Evolutionary conservation across 2,888 invertebrate species (phyloP).

Genomic region (Netelia melanura): DNA sequence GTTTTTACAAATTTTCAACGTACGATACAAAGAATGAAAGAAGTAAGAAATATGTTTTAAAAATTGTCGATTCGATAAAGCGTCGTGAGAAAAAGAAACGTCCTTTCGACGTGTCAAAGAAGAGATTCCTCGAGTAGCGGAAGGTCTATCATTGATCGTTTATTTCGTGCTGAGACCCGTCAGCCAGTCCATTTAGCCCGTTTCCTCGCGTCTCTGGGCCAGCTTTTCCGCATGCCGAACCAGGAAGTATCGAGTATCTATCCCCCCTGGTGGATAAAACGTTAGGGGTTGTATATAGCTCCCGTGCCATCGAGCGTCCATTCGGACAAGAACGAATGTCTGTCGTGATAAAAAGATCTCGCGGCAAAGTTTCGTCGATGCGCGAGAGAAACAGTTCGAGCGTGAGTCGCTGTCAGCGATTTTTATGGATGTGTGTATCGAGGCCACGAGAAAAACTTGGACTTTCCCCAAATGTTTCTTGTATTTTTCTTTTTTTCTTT

Average conservation of each 20-base stretch:
- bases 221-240: not conserved
- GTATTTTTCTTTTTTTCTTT: not conserved
- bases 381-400: constrained; percentile 3
- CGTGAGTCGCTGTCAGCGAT: not conserved
- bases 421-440: not conserved
- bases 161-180: constrained; percentile 24
- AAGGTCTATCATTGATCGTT: constrained; percentile 20
- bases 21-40: not conserved
- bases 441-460: constrained; percentile 2
- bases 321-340: constrained; percentile 37
- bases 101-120: not conserved
- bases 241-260: not conserved
- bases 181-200: constrained; percentile 62
- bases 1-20: too few relatives aligned
- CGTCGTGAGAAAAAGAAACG: not conserved
- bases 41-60: not conserved
- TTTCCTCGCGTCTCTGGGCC: constrained; percentile 29
- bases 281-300: not conserved
- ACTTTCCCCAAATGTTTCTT: not conserved
- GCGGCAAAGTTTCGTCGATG: constrained; percentile 31
- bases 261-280: not conserved
- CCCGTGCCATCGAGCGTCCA: not conserved
- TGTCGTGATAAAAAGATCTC: constrained; percentile 35
- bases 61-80: too few relatives aligned
- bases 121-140: not conserved